phyloP scores from a whole-genome alignment of 2,888 invertebrate genomes.

The Diabrotica balteata region DNA sequence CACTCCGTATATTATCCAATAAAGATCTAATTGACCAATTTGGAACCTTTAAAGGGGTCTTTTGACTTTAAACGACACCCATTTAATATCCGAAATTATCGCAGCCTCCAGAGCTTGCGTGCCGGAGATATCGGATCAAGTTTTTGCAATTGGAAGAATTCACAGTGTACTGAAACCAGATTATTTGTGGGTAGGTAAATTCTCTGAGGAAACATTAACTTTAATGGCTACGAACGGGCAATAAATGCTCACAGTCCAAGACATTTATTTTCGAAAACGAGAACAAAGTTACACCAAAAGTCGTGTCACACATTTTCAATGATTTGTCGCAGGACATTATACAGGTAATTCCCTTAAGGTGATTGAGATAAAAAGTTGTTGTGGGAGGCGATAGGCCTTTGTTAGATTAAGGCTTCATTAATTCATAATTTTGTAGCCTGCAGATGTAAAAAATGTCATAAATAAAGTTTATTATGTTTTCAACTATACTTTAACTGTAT shows the following conservation, averaged over 20 bases:
- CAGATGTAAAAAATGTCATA: no score
- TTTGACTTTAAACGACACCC: neutral
- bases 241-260: conserved; percentile 26
- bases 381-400: no score
- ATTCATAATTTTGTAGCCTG: no score
- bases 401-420: no score
- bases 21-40: conserved; percentile 4
- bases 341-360: conserved; percentile 1
- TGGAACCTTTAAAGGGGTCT: neutral
- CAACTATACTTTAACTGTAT: no score
- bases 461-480: no score
- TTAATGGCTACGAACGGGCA: conserved; percentile 25
- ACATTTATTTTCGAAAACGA: conserved; percentile 28
- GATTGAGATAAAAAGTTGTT: conserved; percentile 5
- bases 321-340: conserved; percentile 19
- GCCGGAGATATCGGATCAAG: conserved; percentile 3
- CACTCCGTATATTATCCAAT: neutral
- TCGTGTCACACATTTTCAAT: conserved; percentile 19
- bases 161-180: conserved; percentile 13
- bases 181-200: conserved; percentile 26
- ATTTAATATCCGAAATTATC: conserved; percentile 3
- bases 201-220: conserved; percentile 22
- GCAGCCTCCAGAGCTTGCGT: neutral
- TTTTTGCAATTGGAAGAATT: conserved; percentile 16
- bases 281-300: conserved; percentile 25